A percentile compares a stretch with the other conserved stretches of the same genome.
Evolutionary conservation across 30 jellyfish, hydroid and myxozoan species (phyloP).

Genomic region (Cassiopea andromeda): DNA sequence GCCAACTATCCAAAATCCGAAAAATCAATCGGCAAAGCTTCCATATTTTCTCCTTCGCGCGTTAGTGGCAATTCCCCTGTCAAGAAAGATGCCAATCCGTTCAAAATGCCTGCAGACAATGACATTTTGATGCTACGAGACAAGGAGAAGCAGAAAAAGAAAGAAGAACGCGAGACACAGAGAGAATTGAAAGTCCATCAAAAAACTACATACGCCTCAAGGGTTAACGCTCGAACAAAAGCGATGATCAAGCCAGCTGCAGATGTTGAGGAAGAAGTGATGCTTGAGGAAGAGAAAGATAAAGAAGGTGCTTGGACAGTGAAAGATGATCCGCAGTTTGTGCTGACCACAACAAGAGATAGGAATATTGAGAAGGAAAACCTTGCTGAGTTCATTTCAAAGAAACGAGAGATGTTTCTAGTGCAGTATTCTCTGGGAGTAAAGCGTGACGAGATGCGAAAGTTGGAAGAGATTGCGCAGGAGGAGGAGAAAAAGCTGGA

Average conservation of each 20-base stretch:
- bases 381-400: conserved; percentile 87
- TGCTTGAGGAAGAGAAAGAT: conserved; percentile 63
- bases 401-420: conserved; percentile 97
- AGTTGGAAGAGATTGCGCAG: conserved; percentile 97
- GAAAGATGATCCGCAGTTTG: conserved; percentile 95
- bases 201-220: conserved; percentile 93
- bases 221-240: conserved; percentile 94
- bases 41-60: conserved; percentile 26
- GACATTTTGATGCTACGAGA: conserved; percentile 88
- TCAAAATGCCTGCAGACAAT: conserved; percentile 92
- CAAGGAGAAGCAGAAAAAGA: conserved; percentile 90
- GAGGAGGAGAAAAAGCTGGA: conserved; percentile 95
- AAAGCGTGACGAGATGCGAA: conserved; percentile 97
- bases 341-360: conserved; percentile 93
- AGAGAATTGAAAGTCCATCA: conserved; percentile 82
- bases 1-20: conserved; percentile 65
- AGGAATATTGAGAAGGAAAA: conserved; percentile 94
- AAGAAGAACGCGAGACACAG: conserved; percentile 88
- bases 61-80: conserved; percentile 1
- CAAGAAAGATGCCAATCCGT: conserved; percentile 82
- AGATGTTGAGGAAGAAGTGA: conserved; percentile 90
- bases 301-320: conserved; percentile 83
- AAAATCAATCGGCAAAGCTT: conserved; percentile 51
- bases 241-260: conserved; percentile 98
- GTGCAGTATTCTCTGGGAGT: conserved; percentile 97